Evolutionary conservation across 2,113 vertebrate species (phyloP).

Genomic region (Vulpes lagopus): DNA sequence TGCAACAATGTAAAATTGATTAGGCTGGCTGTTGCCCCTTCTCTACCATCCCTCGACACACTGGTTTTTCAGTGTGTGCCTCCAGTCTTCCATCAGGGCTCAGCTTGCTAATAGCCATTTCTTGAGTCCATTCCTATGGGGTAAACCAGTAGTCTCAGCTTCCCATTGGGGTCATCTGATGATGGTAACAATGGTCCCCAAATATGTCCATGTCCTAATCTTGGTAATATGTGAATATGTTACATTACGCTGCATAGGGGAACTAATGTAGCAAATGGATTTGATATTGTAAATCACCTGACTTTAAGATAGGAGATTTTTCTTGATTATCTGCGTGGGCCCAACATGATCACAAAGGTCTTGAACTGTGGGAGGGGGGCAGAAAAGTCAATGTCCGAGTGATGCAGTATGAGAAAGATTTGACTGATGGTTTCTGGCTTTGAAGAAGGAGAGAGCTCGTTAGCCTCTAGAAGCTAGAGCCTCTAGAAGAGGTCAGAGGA

Average conservation of each 20-base stretch:
- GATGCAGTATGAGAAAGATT: background rate
- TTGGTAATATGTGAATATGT: background rate
- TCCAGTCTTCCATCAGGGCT: background rate
- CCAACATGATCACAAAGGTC: background rate
- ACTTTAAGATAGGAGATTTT: background rate
- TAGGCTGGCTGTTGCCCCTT: background rate
- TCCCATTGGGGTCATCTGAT: background rate
- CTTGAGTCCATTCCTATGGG: background rate
- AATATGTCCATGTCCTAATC: background rate
- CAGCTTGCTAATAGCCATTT: background rate
- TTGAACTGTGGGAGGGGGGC: background rate
- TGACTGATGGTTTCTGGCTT: background rate
- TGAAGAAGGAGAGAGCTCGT: background rate
- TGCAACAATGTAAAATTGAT: background rate
- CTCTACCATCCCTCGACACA: rapidly evolving
- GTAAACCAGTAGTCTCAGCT: background rate
- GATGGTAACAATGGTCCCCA: background rate
- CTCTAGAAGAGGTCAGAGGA: background rate
- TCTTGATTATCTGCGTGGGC: background rate
- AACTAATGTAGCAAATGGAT: background rate
- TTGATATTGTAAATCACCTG: background rate
- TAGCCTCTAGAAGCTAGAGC: background rate
- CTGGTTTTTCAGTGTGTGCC: background rate
- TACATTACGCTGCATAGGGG: background rate
- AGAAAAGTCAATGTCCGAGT: background rate